Evolutionary conservation across 92 coral and sea anemone species (phyloP).

Genomic region (Nematostella vectensis): DNA sequence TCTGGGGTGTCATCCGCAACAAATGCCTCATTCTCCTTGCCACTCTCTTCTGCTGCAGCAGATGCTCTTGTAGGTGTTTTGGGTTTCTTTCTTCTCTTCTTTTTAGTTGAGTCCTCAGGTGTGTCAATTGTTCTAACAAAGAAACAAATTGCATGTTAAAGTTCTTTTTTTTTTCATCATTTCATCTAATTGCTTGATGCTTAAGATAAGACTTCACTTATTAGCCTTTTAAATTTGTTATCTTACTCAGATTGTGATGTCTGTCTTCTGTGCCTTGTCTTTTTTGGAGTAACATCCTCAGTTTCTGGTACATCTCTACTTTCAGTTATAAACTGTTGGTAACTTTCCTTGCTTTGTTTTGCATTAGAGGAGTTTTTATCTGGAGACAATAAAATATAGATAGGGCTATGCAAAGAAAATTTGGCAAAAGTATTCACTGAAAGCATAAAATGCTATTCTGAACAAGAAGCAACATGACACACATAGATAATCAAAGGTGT

Average conservation of each 20-base stretch:
- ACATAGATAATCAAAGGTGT: no score
- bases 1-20: constrained; percentile 36
- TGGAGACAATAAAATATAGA: not conserved
- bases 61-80: constrained; percentile 38
- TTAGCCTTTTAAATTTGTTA: no score
- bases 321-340: constrained; percentile 39
- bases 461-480: no score
- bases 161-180: constrained; percentile 36
- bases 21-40: constrained; percentile 73
- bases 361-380: constrained; percentile 23
- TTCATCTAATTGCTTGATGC: no score
- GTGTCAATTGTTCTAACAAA: constrained; percentile 36
- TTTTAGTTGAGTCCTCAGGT: constrained; percentile 40
- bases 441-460: no score
- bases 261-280: constrained; percentile 35
- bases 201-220: no score
- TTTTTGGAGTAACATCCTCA: constrained; percentile 50
- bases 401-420: no score
- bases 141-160: no score
- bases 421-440: no score
- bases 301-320: constrained; percentile 10
- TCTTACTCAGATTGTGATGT: constrained; percentile 11
- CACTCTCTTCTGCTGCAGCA: constrained; percentile 48
- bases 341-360: constrained; percentile 73
- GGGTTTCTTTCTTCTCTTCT: constrained; percentile 58